Percentiles rank a stretch among this genome's conserved stretches.
Evolutionary conservation across 1,140 invertebrate genomes (phyloP).

Genomic region (Thalassaphorura encarpata): DNA sequence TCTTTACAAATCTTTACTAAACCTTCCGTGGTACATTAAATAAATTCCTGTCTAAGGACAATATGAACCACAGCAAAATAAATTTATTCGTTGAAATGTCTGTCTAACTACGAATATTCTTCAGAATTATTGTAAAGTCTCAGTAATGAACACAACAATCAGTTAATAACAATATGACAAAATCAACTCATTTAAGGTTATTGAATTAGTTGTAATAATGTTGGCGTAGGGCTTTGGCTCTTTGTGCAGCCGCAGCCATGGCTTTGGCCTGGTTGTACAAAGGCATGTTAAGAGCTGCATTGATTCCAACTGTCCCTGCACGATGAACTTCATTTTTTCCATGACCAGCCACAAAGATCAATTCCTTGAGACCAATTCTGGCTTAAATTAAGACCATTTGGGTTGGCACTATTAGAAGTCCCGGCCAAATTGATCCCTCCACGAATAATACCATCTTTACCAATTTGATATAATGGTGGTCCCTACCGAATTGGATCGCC

Average conservation of each 20-base stretch:
- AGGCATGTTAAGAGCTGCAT: slow-evolving; percentile 1
- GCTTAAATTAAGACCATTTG: not conserved
- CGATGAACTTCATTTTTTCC: not conserved
- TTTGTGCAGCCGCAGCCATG: not conserved
- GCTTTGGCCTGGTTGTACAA: not conserved
- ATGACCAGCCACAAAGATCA: not conserved
- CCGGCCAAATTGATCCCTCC: not conserved
- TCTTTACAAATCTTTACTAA: too few species aligned
- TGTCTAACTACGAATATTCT: too few species aligned
- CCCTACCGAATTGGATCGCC: not conserved
- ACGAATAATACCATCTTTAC: not conserved
- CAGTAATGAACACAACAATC: too few species aligned
- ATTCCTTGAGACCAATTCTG: not conserved
- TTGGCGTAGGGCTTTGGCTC: not conserved
- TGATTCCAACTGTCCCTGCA: slow-evolving; percentile 1
- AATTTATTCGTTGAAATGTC: too few species aligned
- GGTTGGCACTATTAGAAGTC: not conserved
- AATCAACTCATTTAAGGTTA: not conserved
- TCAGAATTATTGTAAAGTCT: too few species aligned
- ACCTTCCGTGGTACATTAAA: too few species aligned
- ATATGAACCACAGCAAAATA: too few species aligned
- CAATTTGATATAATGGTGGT: not conserved
- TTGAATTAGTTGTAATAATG: not conserved
- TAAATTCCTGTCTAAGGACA: too few species aligned
- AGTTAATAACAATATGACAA: not conserved